Evolutionary conservation across 2,113 vertebrate species (phyloP).

Genomic region (Monarcha castaneiventris): DNA sequence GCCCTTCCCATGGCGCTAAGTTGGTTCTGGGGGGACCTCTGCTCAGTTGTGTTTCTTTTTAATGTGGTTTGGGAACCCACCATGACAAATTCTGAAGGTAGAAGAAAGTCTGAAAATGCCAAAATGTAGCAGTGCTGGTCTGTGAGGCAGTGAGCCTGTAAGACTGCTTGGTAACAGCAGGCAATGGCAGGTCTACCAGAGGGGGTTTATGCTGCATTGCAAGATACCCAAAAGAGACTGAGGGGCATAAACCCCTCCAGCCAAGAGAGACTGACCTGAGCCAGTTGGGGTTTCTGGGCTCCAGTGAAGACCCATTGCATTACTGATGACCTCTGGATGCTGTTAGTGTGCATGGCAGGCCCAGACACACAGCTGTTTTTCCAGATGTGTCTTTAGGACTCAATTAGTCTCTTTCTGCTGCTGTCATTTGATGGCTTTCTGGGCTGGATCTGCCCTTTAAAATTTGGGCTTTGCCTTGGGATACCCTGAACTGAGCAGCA

Average conservation of each 20-base stretch:
- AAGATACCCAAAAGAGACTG: neutral
- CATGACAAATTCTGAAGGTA: neutral
- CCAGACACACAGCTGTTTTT: neutral
- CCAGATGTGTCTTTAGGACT: neutral
- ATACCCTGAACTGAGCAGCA: neutral
- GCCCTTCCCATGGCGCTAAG: fast-evolving
- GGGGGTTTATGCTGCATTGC: neutral
- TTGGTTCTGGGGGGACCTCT: neutral
- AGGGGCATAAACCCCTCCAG: neutral
- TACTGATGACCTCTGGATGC: neutral
- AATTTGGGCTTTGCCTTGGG: neutral
- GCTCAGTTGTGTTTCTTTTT: neutral
- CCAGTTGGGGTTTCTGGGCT: neutral
- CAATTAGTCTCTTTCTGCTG: neutral
- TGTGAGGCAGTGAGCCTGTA: neutral
- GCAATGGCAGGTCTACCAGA: neutral
- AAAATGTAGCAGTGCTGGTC: fast-evolving
- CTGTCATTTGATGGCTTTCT: neutral
- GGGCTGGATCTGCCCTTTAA: neutral
- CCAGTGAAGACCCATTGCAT: neutral
- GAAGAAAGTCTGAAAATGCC: neutral
- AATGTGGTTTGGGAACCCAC: neutral
- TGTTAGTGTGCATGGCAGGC: neutral
- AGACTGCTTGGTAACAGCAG: neutral
- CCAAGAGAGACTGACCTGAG: neutral